Evolutionary conservation across 2,888 invertebrate genomes (phyloP).

Genomic region (Diogma glabrata): DNA sequence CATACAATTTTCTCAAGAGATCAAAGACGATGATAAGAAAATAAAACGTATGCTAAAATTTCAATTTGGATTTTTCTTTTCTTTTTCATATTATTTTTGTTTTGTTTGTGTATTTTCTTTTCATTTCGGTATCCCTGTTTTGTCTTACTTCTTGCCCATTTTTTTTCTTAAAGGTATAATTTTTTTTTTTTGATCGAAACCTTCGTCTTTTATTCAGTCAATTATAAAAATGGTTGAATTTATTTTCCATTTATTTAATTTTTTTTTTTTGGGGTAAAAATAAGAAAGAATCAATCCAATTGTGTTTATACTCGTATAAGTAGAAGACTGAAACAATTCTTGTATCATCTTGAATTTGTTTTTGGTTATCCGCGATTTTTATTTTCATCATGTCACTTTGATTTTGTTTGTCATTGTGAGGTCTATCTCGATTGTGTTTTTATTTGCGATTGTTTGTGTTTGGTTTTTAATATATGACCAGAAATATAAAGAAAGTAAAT

Average conservation of each 20-base stretch:
- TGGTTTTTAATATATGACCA: too few species aligned
- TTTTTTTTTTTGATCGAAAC: too few species aligned
- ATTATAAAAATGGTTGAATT: slow-evolving; percentile 12
- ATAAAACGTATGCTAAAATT: slow-evolving; percentile 11
- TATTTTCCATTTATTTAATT: too few species aligned
- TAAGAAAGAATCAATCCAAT: slow-evolving; percentile 6
- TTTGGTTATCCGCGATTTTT: neutral
- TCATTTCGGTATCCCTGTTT: neutral
- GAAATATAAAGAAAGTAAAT: too few species aligned
- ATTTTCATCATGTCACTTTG: slow-evolving; percentile 6
- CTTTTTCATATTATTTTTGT: slow-evolving; percentile 6
- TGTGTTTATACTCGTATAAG: too few species aligned
- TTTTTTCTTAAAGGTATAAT: too few species aligned
- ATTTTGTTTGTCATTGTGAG: slow-evolving; percentile 8
- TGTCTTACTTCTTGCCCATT: slow-evolving; percentile 2
- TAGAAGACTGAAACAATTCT: slow-evolving; percentile 9
- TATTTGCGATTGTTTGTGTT: too few species aligned
- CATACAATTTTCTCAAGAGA: slow-evolving; percentile 11
- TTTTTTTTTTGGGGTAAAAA: neutral
- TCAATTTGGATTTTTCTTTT: slow-evolving; percentile 7
- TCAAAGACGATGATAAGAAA: slow-evolving; percentile 8
- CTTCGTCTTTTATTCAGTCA: too few species aligned
- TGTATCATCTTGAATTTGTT: neutral
- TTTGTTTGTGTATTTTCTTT: slow-evolving; percentile 3
- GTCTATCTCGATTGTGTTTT: too few species aligned